phyloP scores from a whole-genome alignment of 2,797 vertebrate species.

The Menidia menidia region DNA sequence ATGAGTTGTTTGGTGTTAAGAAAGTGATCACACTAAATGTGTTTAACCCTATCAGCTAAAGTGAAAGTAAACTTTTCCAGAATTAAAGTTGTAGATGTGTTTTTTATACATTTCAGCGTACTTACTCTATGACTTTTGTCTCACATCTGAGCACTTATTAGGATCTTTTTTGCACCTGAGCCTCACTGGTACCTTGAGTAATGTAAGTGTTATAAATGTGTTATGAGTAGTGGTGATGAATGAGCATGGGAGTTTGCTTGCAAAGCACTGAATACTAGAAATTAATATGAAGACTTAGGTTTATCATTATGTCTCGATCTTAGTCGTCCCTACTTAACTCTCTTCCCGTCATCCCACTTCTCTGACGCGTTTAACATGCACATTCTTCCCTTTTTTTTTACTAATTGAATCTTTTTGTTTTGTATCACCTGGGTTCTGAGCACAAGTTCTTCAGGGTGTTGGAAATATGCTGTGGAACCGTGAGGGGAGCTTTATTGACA shows the following conservation, averaged over 20 bases:
- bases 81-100: not conserved
- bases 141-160: constrained; percentile 36
- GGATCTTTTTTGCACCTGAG: constrained; percentile 20
- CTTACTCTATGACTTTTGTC: constrained; percentile 7
- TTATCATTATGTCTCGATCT: constrained; percentile 24
- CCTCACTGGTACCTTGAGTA: constrained; percentile 19
- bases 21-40: not conserved
- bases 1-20: not conserved
- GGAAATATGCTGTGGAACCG: constrained; percentile 28
- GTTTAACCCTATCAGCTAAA: not conserved
- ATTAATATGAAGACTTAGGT: constrained; percentile 37
- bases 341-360: constrained; percentile 8
- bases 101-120: not conserved
- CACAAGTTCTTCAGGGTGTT: constrained; percentile 19
- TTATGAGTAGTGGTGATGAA: constrained; percentile 45
- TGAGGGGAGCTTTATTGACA: constrained; percentile 36
- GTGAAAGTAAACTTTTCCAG: not conserved
- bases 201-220: constrained; percentile 24
- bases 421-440: constrained; percentile 4
- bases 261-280: constrained; percentile 42
- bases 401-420: constrained; percentile 39
- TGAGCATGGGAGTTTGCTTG: constrained; percentile 24
- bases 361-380: constrained; percentile 3
- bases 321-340: not conserved
- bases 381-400: constrained; percentile 29